Evolutionary conservation across 2,113 vertebrate species (phyloP).

Genomic region (Dolichallabes microphthalmus): DNA sequence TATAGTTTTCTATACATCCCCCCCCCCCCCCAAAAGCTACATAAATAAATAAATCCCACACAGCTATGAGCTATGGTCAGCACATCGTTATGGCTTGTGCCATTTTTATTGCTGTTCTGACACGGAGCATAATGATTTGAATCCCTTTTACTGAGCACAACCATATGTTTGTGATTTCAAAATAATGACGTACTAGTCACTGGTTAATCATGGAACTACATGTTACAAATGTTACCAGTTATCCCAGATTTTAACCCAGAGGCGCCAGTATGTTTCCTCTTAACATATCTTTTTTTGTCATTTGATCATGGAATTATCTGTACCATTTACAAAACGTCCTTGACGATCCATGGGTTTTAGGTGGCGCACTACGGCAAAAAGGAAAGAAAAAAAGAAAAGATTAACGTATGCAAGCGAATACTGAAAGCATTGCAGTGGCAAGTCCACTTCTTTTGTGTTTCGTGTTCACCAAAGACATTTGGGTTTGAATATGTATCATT

Average conservation of each 20-base stretch:
- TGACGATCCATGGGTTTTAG: not conserved
- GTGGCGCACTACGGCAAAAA: not conserved
- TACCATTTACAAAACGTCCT: not conserved
- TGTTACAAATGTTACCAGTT: not conserved
- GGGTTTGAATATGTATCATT: not conserved
- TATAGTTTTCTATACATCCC: not conserved
- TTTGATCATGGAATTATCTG: not conserved
- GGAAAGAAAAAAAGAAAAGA: too few relatives aligned
- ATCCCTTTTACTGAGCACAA: not conserved
- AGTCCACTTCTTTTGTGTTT: too few relatives aligned
- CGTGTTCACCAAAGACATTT: not conserved
- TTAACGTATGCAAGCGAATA: too few relatives aligned
- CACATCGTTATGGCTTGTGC: not conserved
- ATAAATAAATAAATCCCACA: not conserved
- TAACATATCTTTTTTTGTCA: not conserved
- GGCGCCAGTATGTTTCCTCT: not conserved
- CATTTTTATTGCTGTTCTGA: slow-evolving; percentile 1
- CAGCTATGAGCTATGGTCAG: not conserved
- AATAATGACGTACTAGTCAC: not conserved
- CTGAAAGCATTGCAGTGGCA: too few relatives aligned
- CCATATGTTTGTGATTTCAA: not conserved
- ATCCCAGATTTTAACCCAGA: slow-evolving; percentile 32
- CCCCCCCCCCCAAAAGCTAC: not conserved
- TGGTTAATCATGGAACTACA: not conserved
- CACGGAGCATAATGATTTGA: not conserved